Base-by-base conservation (phyloP, 1,140 invertebrate species). In the Steinernema feltiae region DNA sequence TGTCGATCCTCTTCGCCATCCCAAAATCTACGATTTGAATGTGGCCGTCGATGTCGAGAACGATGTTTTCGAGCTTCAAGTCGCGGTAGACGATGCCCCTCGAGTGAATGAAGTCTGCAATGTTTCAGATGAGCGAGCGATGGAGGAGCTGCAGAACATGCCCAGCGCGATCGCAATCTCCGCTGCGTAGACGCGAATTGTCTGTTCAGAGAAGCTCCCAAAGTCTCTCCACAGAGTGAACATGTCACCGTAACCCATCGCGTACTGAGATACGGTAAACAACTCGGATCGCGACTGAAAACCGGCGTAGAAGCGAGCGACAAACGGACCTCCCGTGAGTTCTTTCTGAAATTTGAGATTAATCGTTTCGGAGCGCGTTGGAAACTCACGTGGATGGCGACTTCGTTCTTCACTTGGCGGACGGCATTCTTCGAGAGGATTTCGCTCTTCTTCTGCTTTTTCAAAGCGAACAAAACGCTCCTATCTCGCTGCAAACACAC, bases 251-350 rank as follows among this genome's bases (percentile, higher is more conserved):
- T 63, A 63, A 27, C 53, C 53, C 53, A 63, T 63, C 12, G 53
- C 53, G 53, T 63, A 63, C 53, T 63, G 53, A 21, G 53, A 63
- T 63, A 63, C 53, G 53, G 53, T 63, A 27, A 63, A 63, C 24
- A 63, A 27, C 24, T 63, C 53, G 24, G 53, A 63, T 3, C 53
- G 12, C 12, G 53, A 63, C 24, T 63, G 53, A 27, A 63, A 63
- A 63, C 53, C 24, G 15, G 53, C 53, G 53, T 63, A 63, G 53
- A 63, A 63, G 24, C 53, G 53, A 21, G 53, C 53, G 24, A 63
- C 24, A 21, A 63, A 63, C 7, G 53, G 53, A 63, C 53, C 53
- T 63, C 53, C 53, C 12, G 12, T 63, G 15, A 63, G 24, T 21
- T 7, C 3, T 21, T 63, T 63, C 53, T 63, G 24, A 63, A 63